Conservation (phyloP, 1,140 invertebrate species). For the Zophobas atratus region DNA sequence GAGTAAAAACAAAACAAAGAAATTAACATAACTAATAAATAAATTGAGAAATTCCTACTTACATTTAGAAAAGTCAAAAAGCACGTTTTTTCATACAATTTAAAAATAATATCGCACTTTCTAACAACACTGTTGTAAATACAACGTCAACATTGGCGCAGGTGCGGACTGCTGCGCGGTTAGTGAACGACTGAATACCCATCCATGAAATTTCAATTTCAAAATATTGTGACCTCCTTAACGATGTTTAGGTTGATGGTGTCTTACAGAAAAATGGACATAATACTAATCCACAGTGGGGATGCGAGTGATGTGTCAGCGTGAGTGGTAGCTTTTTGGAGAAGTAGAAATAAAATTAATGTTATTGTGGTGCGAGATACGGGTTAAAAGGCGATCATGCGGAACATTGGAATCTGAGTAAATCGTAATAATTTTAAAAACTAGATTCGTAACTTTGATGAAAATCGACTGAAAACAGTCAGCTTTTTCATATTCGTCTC, state of each 20-base stretch:
- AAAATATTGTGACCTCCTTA: constrained; percentile 37
- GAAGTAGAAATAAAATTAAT: no score
- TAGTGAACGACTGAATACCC: constrained; percentile 29
- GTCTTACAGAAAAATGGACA: constrained; percentile 6
- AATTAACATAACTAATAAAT: no score
- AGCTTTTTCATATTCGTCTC: no score
- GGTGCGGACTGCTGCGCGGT: constrained; percentile 26
- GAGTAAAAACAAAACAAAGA: no score
- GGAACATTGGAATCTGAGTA: no score
- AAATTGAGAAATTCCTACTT: neutral
- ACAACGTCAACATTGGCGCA: constrained; percentile 16
- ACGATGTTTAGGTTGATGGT: constrained; percentile 1
- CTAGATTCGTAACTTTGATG: no score
- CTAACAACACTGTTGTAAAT: constrained; percentile 34
- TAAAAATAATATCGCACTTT: constrained; percentile 22
- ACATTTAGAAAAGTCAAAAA: constrained; percentile 1
- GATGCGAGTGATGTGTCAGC: neutral
- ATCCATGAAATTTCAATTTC: constrained; percentile 35
- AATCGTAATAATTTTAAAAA: no score
- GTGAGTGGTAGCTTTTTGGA: no score
- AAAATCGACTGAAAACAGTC: no score
- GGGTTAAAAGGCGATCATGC: no score
- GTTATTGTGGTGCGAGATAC: no score
- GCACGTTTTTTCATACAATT: neutral
- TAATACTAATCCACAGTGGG: constrained; percentile 5